Base-by-base conservation (phyloP, 2,113 vertebrate genomes). In the Astur gentilis region DNA sequence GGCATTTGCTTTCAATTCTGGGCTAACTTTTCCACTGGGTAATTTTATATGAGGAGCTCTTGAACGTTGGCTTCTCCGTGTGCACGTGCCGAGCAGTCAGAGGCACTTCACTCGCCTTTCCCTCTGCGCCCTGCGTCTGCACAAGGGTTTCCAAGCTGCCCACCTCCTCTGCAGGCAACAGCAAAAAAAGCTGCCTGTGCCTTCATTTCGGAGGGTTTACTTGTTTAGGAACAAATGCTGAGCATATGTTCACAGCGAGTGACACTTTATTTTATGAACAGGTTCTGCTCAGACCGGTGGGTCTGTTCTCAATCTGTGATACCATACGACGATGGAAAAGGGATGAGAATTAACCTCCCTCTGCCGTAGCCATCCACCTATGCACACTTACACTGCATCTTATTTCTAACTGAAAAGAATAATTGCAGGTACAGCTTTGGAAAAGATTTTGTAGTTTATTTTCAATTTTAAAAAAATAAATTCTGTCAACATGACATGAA, bases 41-140 rank as follows among this genome's bases (percentile, higher is more conserved):
- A 23, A 73, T 80, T 87, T 57, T 40, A 11, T 1, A 38, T 0
- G 0, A 75, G 58, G 32, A 50, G 55, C 45, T 82, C 65, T 52
- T 62, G 25, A 15, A 5, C 1, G 3, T 2, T 11, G 61, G 13
- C 9, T 19, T 76, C 29, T 82, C 25, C 32, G 15, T 7, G 5
- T 0, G 4, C 10, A 6, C 0, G 0, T 17, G 16, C 40, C 17
- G 83, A 60, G 73, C 15, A 20, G 36, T 6, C 54, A 26, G n/a
- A 45, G 70, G n/a, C 52, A 9, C 23, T 9, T 32, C 25, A 0
- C 19, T 22, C 5, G 0, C 40, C 60, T 40, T 34, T 20, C 25
- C 34, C 32, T 29, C 16, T 3, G 34, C 6, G 4, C 31, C 50
- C 66, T 26, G 34, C 26, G 3, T 47, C 80, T 15, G 29, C 40